Conservation (phyloP, 2,888 invertebrate species). For the Belgica antarctica region DNA sequence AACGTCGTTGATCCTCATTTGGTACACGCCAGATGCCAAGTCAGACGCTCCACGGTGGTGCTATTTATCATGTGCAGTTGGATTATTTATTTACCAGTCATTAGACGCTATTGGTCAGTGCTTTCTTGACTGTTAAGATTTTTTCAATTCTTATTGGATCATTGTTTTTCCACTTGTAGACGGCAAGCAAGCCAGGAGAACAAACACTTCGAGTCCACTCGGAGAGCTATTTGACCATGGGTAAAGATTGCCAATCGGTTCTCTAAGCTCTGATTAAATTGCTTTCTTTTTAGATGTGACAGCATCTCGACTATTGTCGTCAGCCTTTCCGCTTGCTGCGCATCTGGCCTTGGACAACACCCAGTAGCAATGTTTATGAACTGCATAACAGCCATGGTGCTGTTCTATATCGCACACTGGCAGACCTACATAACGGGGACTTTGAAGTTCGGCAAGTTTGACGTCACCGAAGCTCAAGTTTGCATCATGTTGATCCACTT, state of each 20-base stretch:
- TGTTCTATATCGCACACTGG: conserved; percentile 99
- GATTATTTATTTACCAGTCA: conserved; percentile 95
- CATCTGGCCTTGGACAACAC: conserved; percentile 86
- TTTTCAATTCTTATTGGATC: background rate
- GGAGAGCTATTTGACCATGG: conserved; percentile 99
- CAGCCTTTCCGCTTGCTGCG: conserved; percentile 88
- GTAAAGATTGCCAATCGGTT: no score
- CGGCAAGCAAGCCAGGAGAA: conserved; percentile 97
- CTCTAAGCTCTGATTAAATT: conserved; percentile 70
- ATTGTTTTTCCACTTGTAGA: conserved; percentile 59
- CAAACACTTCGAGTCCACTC: conserved; percentile 85
- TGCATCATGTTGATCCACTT: conserved; percentile 86
- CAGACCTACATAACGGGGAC: conserved; percentile 94
- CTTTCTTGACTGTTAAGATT: background rate
- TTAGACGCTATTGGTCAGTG: conserved; percentile 84
- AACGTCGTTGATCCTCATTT: conserved; percentile 87
- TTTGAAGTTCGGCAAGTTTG: conserved; percentile 83
- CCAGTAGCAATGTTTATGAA: conserved; percentile 92
- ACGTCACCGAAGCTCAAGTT: conserved; percentile 76
- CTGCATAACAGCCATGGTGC: conserved; percentile 80
- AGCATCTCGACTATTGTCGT: conserved; percentile 98
- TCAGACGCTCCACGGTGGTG: conserved; percentile 85
- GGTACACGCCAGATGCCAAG: conserved; percentile 53
- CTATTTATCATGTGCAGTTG: conserved; percentile 85
- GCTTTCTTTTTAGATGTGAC: conserved; percentile 65